These are phyloP conservation scores for Danaus melanippus DNA, from an alignment of 1,140 invertebrate species.

Conservation along the genomic window DNA sequence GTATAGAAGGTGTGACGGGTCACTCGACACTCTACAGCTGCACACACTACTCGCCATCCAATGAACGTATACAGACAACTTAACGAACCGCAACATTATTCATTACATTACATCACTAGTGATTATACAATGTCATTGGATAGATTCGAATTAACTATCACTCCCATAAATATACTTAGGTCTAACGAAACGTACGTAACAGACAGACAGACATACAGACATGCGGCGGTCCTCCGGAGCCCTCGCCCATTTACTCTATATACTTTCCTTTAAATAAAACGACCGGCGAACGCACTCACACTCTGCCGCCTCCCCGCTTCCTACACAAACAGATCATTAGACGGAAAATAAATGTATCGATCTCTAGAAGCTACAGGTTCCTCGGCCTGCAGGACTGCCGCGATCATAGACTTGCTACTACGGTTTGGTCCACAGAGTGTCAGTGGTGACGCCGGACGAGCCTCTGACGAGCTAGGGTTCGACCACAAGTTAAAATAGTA, in stretches of 20 bases:
- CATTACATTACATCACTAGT: constrained; percentile 22
- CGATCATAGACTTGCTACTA: too few relatives aligned
- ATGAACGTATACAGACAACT: constrained; percentile 28
- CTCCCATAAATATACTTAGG: constrained; percentile 23
- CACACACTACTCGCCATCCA: constrained; percentile 26
- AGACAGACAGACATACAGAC: background rate
- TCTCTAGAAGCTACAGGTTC: too few relatives aligned
- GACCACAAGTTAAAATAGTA: constrained; percentile 18
- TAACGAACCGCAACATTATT: constrained; percentile 16
- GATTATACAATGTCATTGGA: constrained; percentile 26
- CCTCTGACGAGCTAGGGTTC: constrained; percentile 6
- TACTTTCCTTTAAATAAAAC: background rate
- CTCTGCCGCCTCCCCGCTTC: constrained; percentile 6
- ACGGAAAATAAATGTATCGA: too few relatives aligned
- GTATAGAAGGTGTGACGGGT: background rate
- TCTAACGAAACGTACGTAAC: constrained; percentile 22
- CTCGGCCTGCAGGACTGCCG: too few relatives aligned
- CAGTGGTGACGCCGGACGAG: too few relatives aligned
- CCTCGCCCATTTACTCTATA: too few relatives aligned
- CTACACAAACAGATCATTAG: constrained; percentile 2
- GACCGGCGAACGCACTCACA: constrained; percentile 6
- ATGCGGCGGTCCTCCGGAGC: background rate
- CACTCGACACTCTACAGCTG: constrained; percentile 13
- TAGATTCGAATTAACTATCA: constrained; percentile 20
- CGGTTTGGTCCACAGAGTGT: too few relatives aligned